phyloP scores from a whole-genome alignment of 2,888 invertebrate genomes.

The Therioaphis trifolii region DNA sequence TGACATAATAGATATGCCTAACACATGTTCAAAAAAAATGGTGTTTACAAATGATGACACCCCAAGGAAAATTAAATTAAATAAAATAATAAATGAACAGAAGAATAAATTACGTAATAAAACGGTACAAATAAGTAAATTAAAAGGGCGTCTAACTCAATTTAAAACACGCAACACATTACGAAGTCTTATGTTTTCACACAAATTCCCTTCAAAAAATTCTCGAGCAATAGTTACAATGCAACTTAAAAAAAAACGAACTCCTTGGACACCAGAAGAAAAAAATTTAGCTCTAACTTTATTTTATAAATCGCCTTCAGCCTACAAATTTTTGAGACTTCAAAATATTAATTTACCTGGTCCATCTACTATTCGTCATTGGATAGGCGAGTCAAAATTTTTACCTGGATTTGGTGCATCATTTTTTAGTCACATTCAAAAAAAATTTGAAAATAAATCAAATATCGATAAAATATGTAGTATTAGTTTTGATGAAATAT shows the following conservation, averaged over 20 bases:
- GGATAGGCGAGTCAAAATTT: constrained; percentile 1
- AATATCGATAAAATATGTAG: background rate
- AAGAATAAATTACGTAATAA: too few species aligned
- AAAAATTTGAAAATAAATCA: constrained; percentile 17
- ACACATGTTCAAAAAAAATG: too few species aligned
- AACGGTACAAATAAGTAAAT: too few species aligned
- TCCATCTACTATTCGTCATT: constrained; percentile 1
- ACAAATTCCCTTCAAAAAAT: background rate
- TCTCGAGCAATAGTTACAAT: background rate
- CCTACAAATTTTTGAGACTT: constrained; percentile 10
- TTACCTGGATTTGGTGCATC: background rate
- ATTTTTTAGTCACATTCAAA: background rate
- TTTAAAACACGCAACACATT: too few species aligned
- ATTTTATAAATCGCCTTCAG: constrained; percentile 11
- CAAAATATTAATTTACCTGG: constrained; percentile 15
- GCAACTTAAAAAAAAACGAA: background rate
- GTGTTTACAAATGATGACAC: too few species aligned
- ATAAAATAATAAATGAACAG: too few species aligned
- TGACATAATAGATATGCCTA: too few species aligned
- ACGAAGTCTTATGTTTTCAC: background rate
- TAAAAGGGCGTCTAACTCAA: too few species aligned
- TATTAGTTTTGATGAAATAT: constrained; percentile 10
- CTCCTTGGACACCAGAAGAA: background rate
- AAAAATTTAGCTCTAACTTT: constrained; percentile 33
- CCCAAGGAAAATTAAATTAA: too few species aligned